Evolutionary conservation across 1,140 invertebrate genomes (phyloP).

Genomic region (Drosophila fuyamai): DNA sequence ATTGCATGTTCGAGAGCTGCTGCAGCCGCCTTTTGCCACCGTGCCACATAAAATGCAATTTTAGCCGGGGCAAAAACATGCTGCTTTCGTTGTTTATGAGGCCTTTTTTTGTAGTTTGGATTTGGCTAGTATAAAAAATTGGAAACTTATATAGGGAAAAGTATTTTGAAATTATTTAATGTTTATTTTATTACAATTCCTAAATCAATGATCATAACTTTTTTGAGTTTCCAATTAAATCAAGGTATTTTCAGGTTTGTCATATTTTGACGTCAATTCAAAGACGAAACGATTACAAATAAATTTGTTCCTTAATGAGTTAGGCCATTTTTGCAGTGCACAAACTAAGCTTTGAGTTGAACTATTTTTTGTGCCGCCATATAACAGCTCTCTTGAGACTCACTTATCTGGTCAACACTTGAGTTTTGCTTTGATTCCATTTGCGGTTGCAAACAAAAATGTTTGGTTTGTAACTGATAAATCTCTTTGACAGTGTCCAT

Average conservation of each 20-base stretch:
- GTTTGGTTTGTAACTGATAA: conserved; percentile 23
- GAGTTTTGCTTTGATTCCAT: conserved; percentile 35
- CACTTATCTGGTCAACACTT: conserved; percentile 37
- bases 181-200: neutral
- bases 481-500: neutral
- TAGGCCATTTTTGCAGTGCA: neutral
- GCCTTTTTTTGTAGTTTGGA: conserved; percentile 1
- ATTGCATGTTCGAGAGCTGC: conserved; percentile 50
- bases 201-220: neutral
- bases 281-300: neutral
- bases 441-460: conserved; percentile 26
- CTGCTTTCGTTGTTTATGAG: conserved; percentile 46
- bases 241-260: neutral
- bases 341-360: conserved; percentile 14
- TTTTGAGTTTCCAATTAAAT: neutral
- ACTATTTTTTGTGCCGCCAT: conserved; percentile 25
- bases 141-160: neutral
- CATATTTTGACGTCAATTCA: neutral
- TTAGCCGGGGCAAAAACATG: conserved; percentile 45
- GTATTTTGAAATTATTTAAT: neutral
- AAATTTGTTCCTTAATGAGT: neutral
- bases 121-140: neutral
- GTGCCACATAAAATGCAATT: conserved; percentile 55
- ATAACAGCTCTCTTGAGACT: conserved; percentile 37
- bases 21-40: conserved; percentile 32